Conservation (phyloP, 2,888 invertebrate genomes). For the Mellilla xanthometata region DNA sequence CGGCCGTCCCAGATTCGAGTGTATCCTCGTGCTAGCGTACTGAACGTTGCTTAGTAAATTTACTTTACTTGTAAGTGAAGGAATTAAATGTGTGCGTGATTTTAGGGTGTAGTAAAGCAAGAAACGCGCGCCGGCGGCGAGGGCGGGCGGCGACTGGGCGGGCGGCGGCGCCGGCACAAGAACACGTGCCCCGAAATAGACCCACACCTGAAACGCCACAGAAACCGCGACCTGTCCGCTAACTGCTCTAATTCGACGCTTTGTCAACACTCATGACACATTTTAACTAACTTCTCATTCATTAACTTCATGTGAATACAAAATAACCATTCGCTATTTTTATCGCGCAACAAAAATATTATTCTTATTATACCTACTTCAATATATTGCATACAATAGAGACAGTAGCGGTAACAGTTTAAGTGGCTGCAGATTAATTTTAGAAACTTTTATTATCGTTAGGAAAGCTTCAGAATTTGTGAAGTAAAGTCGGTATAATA, state of each 20-base stretch:
- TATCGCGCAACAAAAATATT: neutral
- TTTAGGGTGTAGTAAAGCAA: constrained; percentile 23
- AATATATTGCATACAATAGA: constrained; percentile 16
- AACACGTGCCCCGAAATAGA: constrained; percentile 68
- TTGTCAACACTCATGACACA: constrained; percentile 64
- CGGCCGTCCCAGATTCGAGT: constrained; percentile 33
- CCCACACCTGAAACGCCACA: constrained; percentile 71
- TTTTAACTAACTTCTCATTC: constrained; percentile 35
- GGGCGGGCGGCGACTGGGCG: constrained; percentile 64
- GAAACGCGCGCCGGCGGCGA: constrained; percentile 43
- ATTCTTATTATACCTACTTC: no score
- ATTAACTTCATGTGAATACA: constrained; percentile 25
- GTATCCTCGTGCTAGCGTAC: constrained; percentile 22
- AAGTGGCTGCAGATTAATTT: constrained; percentile 28
- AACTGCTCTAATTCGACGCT: constrained; percentile 55
- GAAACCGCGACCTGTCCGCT: constrained; percentile 60
- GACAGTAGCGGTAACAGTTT: constrained; percentile 19
- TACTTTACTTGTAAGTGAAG: constrained; percentile 4
- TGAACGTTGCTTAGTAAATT: constrained; percentile 9
- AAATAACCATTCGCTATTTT: neutral
- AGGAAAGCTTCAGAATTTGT: constrained; percentile 26
- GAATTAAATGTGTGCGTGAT: constrained; percentile 27
- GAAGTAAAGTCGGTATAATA: constrained; percentile 24
- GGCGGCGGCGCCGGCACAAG: constrained; percentile 50
- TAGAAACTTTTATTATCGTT: constrained; percentile 30